These are phyloP conservation scores for Oreochromis niloticus DNA, from an alignment of 2,113 vertebrate genomes.

Conservation along the genomic window DNA sequence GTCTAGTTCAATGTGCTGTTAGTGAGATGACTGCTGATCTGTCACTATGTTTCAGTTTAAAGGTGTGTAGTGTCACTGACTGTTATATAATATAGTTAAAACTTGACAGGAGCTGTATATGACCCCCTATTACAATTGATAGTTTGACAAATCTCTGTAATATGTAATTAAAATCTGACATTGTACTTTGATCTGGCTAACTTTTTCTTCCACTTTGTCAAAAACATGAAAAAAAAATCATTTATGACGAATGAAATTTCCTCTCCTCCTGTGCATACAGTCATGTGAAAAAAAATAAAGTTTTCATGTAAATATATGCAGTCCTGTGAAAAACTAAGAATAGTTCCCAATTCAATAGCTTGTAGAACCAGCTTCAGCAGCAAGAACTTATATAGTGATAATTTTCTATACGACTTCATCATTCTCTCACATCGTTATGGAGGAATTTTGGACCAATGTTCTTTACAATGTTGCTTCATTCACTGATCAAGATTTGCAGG, in stretches of 20 bases:
- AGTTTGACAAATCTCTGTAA: background rate
- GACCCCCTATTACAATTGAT: background rate
- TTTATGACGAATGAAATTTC: too few relatives aligned
- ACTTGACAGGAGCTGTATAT: background rate
- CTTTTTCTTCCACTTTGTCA: background rate
- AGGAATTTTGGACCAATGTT: background rate
- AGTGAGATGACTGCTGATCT: background rate
- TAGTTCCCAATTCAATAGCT: background rate
- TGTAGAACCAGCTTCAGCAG: background rate
- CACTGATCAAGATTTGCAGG: background rate
- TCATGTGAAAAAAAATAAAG: background rate
- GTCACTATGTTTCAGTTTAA: background rate
- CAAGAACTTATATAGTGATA: background rate
- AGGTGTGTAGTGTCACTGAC: background rate
- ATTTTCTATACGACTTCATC: background rate
- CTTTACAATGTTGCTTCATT: background rate
- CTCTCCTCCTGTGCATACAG: background rate
- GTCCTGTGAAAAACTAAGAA: background rate
- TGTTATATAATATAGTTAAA: background rate
- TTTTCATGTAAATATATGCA: background rate
- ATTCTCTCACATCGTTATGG: background rate
- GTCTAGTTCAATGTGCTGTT: background rate
- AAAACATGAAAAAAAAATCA: too few relatives aligned
- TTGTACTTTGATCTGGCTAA: background rate
- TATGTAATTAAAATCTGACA: background rate